Evolutionary conservation across 2,888 invertebrate species (phyloP).

Genomic region (Amiota minor): DNA sequence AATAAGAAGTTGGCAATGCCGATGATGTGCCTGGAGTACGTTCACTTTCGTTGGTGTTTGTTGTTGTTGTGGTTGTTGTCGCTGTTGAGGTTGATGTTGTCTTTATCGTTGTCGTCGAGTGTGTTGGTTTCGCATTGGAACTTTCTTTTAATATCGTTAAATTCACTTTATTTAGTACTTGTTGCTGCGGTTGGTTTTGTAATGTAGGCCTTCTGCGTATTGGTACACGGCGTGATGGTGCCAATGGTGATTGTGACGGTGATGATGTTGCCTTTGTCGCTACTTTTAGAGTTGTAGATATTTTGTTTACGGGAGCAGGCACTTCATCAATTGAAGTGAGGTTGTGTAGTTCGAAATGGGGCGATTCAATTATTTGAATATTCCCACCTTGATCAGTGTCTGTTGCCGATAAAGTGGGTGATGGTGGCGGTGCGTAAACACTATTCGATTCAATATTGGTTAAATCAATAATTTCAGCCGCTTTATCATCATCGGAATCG

Average conservation of each 20-base stretch:
- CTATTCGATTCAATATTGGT: conserved; percentile 65
- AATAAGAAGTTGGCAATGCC: not conserved
- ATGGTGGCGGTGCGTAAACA: conserved; percentile 58
- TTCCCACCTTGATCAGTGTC: conserved; percentile 54
- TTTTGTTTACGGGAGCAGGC: conserved; percentile 39
- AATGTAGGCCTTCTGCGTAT: conserved; percentile 33
- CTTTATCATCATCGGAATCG: conserved; percentile 29
- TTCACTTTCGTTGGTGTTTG: conserved; percentile 43
- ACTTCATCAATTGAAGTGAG: conserved; percentile 32
- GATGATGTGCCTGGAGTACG: conserved; percentile 33
- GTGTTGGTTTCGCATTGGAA: conserved; percentile 34
- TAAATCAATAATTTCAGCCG: conserved; percentile 29
- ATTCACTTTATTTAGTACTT: conserved; percentile 33
- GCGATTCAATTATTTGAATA: conserved; percentile 65
- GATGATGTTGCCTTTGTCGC: conserved; percentile 33
- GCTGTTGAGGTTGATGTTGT: conserved; percentile 30
- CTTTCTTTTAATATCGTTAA: conserved; percentile 43
- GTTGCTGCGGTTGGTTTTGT: conserved; percentile 40
- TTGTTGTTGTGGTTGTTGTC: not conserved
- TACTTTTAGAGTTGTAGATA: conserved; percentile 58
- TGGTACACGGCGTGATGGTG: conserved; percentile 26
- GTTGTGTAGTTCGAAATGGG: conserved; percentile 59
- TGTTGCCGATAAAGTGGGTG: conserved; percentile 40
- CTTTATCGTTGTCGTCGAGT: conserved; percentile 21
- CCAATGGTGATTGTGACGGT: conserved; percentile 42